phyloP scores from a whole-genome alignment of 2,888 invertebrate species.

The Cheilosia urbana region DNA sequence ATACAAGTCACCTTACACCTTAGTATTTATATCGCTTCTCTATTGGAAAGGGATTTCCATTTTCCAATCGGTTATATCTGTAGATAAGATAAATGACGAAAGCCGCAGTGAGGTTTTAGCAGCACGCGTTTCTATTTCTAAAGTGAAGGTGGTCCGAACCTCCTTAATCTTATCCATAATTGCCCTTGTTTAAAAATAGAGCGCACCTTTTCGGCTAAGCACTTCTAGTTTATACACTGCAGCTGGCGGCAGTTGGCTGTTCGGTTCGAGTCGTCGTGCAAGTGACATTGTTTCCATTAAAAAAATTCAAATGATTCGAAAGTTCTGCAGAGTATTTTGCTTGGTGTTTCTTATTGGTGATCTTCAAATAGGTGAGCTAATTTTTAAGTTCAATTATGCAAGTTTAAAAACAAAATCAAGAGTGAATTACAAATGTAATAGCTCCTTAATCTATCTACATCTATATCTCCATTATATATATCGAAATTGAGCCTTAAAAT shows the following conservation, averaged over 20 bases:
- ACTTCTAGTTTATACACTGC: conserved; percentile 26
- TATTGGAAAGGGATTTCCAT: neutral
- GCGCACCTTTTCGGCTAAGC: conserved; percentile 16
- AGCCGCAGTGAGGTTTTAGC: conserved; percentile 19
- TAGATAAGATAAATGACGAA: conserved; percentile 41
- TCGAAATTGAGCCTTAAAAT: no score
- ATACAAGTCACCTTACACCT: neutral
- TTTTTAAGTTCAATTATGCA: neutral
- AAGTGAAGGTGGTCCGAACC: conserved; percentile 34
- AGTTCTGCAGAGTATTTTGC: conserved; percentile 79
- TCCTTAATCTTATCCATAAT: conserved; percentile 19
- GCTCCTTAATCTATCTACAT: no score
- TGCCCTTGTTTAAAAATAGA: conserved; percentile 19
- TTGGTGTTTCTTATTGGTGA: conserved; percentile 81
- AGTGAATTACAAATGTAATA: no score
- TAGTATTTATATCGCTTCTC: neutral
- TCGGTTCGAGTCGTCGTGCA: neutral
- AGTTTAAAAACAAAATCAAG: no score
- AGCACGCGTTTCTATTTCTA: neutral
- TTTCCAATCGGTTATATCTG: conserved; percentile 9
- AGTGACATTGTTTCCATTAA: neutral
- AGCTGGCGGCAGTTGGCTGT: conserved; percentile 32
- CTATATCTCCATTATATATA: no score
- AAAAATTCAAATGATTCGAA: conserved; percentile 68
- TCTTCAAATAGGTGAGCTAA: conserved; percentile 81